phyloP scores from a whole-genome alignment of 2,113 vertebrate genomes.

The Ptilonorhynchus violaceus region DNA sequence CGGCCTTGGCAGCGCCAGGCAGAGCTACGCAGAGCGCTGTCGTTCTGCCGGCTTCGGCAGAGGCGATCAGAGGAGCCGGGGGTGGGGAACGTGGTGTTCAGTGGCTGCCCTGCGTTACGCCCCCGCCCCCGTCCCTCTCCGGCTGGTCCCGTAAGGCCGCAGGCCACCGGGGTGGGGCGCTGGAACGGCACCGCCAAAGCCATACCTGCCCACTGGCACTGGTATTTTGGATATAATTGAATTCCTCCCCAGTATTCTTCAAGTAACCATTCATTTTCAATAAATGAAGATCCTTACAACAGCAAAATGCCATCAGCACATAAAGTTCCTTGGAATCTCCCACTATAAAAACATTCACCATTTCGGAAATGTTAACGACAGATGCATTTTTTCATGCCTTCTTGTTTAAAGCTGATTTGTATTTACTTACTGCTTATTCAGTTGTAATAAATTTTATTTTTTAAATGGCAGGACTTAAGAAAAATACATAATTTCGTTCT shows the following conservation, averaged over 20 bases:
- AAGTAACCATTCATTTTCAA: neutral
- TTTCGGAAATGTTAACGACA: neutral
- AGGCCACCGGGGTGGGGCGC: neutral
- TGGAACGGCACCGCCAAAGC: accelerated
- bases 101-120: accelerated
- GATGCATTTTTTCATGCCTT: neutral
- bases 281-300: neutral
- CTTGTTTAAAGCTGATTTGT: neutral
- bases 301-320: neutral
- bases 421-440: neutral
- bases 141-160: accelerated
- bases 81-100: accelerated
- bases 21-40: accelerated
- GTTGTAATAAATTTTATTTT: neutral
- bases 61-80: accelerated
- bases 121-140: accelerated
- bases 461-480: neutral
- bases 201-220: accelerated
- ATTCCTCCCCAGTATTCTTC: accelerated
- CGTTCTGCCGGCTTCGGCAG: accelerated
- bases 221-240: accelerated
- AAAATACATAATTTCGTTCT: neutral
- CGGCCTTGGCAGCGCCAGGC: accelerated
- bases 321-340: neutral
- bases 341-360: accelerated